Base-by-base conservation (phyloP, 2,888 invertebrate species). In the Maniola hyperantus region DNA sequence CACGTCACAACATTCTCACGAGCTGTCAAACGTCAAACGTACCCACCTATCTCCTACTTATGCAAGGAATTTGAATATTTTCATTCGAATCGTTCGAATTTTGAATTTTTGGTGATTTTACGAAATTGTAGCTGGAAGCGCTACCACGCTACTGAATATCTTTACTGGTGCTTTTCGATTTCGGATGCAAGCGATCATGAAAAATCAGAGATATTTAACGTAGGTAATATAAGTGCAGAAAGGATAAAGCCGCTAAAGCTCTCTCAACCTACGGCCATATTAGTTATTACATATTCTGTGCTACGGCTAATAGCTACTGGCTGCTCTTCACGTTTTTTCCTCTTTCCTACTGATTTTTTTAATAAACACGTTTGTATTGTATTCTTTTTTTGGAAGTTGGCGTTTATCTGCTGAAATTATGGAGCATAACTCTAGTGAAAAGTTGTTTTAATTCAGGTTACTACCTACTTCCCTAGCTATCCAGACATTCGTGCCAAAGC, bases 1-100 rank as follows among this genome's bases (percentile, higher is more conserved):
- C 85, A 84, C 83, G 85, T 77, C 69, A 79, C 72, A 76, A 74
- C 75, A 76, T 84, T 88, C 88, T 77, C 87, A 88, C 87, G 81
- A 69, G 74, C 68, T 79, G 77, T 84, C 83, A 79, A 42, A 53
- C 48, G 77, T 84, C 83, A 79, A 61, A 61, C 15, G 79, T 79
- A 70, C 64, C 70, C 76, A 80, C 73, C 76, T 78, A 74, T 73
- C 68, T 65, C 59, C 69, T 61, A 48, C 44, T 20, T 65, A 68
- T 68, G 51, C 44, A 36, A 48, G 54, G 60, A 66, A 66, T 72
- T 70, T 65, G 51, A 70, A 71, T 68, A 53, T 64, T 65, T 68
- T 65, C 34, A 44, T 60, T 64, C 20, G 33, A 54, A 67, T 66
- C 65, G 58, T 62, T 66, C 15, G 51, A 67, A 59, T 64, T 62